Conservation (phyloP, 2,797 vertebrate species). For the Lates japonicus region DNA sequence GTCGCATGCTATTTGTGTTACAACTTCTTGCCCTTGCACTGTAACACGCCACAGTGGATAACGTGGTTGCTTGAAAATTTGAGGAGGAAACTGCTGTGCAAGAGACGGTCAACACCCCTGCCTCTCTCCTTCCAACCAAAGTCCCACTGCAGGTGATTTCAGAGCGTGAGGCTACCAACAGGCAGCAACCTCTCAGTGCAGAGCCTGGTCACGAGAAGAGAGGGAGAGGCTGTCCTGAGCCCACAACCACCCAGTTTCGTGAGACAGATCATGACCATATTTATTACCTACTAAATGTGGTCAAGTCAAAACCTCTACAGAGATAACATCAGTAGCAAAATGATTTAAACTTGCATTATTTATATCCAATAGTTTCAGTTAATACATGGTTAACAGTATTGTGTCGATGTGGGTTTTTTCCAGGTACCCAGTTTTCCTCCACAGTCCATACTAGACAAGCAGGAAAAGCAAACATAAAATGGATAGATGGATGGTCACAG, state of each 20-base stretch:
- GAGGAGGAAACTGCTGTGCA: slow-evolving; percentile 56
- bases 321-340: not conserved
- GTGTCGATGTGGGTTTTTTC: not conserved
- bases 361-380: not conserved
- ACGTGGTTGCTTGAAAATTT: slow-evolving; percentile 50
- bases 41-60: slow-evolving; percentile 16
- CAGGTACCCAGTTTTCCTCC: not conserved
- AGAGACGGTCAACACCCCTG: slow-evolving; percentile 37
- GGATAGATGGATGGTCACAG: not conserved
- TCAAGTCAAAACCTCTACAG: not conserved
- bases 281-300: not conserved
- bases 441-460: not conserved
- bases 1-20: not conserved
- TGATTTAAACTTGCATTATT: not conserved
- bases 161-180: slow-evolving; percentile 60
- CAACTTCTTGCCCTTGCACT: slow-evolving; percentile 6
- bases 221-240: slow-evolving; percentile 36
- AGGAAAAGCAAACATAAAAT: not conserved
- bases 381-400: no score
- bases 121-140: slow-evolving; percentile 43
- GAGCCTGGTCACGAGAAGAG: slow-evolving; percentile 67
- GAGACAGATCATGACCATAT: slow-evolving; percentile 25
- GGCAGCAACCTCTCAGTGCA: slow-evolving; percentile 69
- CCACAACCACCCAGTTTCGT: slow-evolving; percentile 42
- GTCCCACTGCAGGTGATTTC: slow-evolving; percentile 58